Conservation (phyloP, 2,888 invertebrate genomes). For the Clistopyga incitator region DNA sequence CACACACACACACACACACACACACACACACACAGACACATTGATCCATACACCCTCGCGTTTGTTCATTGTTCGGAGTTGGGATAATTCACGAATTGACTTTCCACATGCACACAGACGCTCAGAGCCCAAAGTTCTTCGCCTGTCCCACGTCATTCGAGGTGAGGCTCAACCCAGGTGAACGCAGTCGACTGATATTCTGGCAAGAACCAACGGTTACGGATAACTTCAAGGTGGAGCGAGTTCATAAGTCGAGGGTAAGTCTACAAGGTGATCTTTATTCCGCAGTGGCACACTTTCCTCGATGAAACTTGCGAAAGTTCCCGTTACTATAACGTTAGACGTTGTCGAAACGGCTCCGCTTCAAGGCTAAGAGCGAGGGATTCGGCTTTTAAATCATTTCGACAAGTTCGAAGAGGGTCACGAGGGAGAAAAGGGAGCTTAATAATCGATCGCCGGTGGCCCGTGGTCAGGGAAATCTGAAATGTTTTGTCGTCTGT, state of each 20-base stretch:
- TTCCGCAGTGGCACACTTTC: neutral
- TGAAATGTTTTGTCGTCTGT: no score
- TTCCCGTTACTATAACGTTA: no score
- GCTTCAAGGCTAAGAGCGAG: no score
- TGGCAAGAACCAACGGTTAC: constrained; percentile 89
- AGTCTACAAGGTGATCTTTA: constrained; percentile 68
- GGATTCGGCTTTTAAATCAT: no score
- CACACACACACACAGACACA: constrained; percentile 24
- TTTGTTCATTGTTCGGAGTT: neutral
- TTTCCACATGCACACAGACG: constrained; percentile 80
- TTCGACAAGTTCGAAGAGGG: no score
- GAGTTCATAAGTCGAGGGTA: constrained; percentile 87
- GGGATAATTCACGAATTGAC: constrained; percentile 37
- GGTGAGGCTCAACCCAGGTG: constrained; percentile 85
- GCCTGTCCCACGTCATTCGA: constrained; percentile 88
- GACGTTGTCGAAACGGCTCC: no score
- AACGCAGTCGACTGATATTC: constrained; percentile 86
- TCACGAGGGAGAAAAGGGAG: no score
- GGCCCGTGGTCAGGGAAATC: no score
- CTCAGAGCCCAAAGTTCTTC: constrained; percentile 86
- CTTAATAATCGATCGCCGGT: no score
- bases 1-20: no score
- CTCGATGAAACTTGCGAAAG: neutral
- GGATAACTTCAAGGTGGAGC: constrained; percentile 86
- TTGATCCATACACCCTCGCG: neutral